Percentiles rank a stretch among this genome's conserved stretches.
phyloP scores from a whole-genome alignment of 2,113 vertebrate species.

The Platysternon megacephalum region DNA sequence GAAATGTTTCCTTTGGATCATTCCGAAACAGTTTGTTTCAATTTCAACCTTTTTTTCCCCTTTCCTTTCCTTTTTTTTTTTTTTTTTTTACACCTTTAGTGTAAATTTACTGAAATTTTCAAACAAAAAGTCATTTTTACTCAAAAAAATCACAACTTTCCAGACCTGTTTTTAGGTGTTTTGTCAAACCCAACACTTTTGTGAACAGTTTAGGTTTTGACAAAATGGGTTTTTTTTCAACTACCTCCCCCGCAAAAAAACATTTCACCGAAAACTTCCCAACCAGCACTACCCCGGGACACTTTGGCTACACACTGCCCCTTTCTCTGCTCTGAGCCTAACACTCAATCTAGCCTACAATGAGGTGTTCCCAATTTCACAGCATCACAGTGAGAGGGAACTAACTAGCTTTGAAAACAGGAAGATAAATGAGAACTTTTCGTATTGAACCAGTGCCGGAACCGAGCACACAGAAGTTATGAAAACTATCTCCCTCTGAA shows the following conservation, averaged over 20 bases:
- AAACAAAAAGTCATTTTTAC: not conserved
- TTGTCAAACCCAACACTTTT: not conserved
- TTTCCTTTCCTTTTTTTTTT: too few relatives aligned
- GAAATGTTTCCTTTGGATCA: not conserved
- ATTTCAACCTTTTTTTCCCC: not conserved
- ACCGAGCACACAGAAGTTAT: not conserved
- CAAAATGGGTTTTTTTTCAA: not conserved
- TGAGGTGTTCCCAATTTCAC: not conserved
- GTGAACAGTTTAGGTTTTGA: not conserved
- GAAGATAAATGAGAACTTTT: not conserved
- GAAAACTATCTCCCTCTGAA: not conserved
- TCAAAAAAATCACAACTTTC: not conserved
- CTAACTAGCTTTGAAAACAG: not conserved
- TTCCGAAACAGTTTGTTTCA: not conserved
- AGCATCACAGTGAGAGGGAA: not conserved
- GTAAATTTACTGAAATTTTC: not conserved
- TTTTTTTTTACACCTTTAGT: not conserved
- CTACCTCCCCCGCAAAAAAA: not conserved
- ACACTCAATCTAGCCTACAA: not conserved
- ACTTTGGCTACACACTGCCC: not conserved
- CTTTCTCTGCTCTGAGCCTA: not conserved
- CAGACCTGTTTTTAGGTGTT: not conserved
- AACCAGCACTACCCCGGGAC: not conserved
- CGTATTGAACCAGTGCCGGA: not conserved
- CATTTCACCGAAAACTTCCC: not conserved